Base-by-base conservation (phyloP, 1,140 invertebrate species). In the Schlechtendalia chinensis region DNA sequence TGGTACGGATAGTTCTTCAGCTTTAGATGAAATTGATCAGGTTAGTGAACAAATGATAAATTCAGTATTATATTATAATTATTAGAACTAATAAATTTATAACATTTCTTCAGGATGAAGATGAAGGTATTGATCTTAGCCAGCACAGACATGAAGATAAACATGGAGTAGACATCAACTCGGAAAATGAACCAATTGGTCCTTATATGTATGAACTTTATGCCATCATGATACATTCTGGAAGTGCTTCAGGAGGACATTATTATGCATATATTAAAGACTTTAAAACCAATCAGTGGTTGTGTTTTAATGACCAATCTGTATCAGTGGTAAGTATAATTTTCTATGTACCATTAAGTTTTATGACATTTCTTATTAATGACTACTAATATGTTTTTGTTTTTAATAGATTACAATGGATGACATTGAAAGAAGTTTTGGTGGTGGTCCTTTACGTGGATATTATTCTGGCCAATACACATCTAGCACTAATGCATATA, bases 191-290 rank as follows among this genome's bases (percentile, higher is more conserved):
- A 58, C 12, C 84, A 39, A 88, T 87, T 83, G 93, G 94, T 19
- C 92, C 92, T 1, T 94, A 93, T 85, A 86, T 91, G 16, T 97
- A 97, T 86, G 94, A 97, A 85, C 86, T 97, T 19, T 97, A 95
- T 85, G 94, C 94, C 16, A 95, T 97, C 54, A 96, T 97, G 94
- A 93, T 97, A 75, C 96, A 97, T 86, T 94, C 94, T 50, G 96
- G 96, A 11, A 95, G 92, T 87, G 94, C 95, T 0, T 93, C 92
- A 63, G 94, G 94, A 45, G 96, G 96, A 1, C 96, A 97, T 87
- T 97, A 97, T 86, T 97, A 95, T 86, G 95, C 94, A 24, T 96
- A 96, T 83, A 95, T 97, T 61, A 96, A 95, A 89, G 95, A 96
- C 84, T 93, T 95, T 69, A 87, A 89, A 61, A 92, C 89, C 50